Evolutionary conservation across 2,113 vertebrate species (phyloP), one percentile per base, ranked within the genome.

Genomic region (Spheniscus mendiculus): DNA sequence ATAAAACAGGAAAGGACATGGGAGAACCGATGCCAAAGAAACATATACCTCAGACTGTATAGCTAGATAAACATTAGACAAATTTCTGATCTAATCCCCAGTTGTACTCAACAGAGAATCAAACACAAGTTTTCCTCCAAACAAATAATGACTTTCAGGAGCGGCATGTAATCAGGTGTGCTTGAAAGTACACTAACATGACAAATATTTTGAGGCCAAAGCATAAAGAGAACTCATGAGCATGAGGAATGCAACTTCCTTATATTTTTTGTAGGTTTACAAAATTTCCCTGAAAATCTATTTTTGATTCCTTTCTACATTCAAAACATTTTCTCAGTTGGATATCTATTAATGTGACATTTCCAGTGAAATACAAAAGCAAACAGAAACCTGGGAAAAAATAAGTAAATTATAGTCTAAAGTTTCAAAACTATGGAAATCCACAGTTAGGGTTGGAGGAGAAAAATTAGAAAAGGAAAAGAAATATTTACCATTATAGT

Each of bases 401-500:
- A 55, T 10, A 40, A 55, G 15, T 71, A 34, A 62, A 50, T 47
- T n/a, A 47, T 2, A 16, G 19, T 47, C 26, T 76, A 36, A 53
- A 53, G 13, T 87, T 77, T 56, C 44, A 52, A 61, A 86, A 32
- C 9, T 63, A 29, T 21, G 7, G 47, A 89, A 81, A 71, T 27
- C 5, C 29, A 55, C 30, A 42, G 4, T 4, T 4, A 45, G 7
- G n/a, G 4, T 17, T 71, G 15, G 8, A 74, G 17, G 10, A 71
- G 38, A 80, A 94, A 82, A 85, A 83, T 10, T 45, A 67, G 13
- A 49, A 76, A 38, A 87, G 3, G 12, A 74, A 61, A 89, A 86
- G 0, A 63, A 52, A 55, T 91, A 93, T 97, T 98, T 95, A 98
- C 98, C 97, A 98, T 93, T 40, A 98, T 36, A 10, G 65, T 96